A percentile compares a stretch with the other conserved stretches of the same genome.
phyloP scores from a whole-genome alignment of 2,888 invertebrate species.

The Drosophila putrida region DNA sequence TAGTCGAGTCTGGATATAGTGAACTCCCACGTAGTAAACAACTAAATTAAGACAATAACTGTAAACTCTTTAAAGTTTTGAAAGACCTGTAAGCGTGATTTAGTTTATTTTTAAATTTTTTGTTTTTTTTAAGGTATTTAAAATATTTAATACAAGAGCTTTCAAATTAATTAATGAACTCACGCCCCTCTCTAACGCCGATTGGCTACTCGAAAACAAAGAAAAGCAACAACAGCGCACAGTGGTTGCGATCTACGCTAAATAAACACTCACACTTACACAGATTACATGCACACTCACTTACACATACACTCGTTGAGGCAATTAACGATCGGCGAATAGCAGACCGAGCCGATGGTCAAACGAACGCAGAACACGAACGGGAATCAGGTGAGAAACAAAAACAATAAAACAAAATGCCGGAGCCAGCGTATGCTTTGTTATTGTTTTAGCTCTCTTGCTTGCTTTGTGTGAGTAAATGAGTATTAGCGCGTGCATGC shows the following conservation, averaged over 20 bases:
- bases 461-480: slow-evolving; percentile 4
- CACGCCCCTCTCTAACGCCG: slow-evolving; percentile 27
- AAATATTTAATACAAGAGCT: not conserved
- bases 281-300: slow-evolving; percentile 15
- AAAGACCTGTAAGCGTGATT: no score
- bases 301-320: slow-evolving; percentile 7
- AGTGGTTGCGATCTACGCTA: slow-evolving; percentile 44
- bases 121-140: no score
- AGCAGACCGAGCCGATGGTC: slow-evolving; percentile 67
- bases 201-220: slow-evolving; percentile 51
- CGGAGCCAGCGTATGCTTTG: slow-evolving; percentile 26
- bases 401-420: slow-evolving; percentile 63
- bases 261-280: slow-evolving; percentile 9
- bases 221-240: slow-evolving; percentile 13
- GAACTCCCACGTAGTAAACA: no score
- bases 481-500: slow-evolving; percentile 36
- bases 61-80: no score
- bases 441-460: slow-evolving; percentile 8
- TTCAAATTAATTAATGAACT: not conserved
- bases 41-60: no score
- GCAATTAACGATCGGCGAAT: slow-evolving; percentile 70
- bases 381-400: slow-evolving; percentile 61
- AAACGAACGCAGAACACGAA: slow-evolving; percentile 47
- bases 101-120: no score
- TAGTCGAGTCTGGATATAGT: no score